Conservation (phyloP, 2,888 invertebrate genomes). For the Caenorhabditis afra region DNA sequence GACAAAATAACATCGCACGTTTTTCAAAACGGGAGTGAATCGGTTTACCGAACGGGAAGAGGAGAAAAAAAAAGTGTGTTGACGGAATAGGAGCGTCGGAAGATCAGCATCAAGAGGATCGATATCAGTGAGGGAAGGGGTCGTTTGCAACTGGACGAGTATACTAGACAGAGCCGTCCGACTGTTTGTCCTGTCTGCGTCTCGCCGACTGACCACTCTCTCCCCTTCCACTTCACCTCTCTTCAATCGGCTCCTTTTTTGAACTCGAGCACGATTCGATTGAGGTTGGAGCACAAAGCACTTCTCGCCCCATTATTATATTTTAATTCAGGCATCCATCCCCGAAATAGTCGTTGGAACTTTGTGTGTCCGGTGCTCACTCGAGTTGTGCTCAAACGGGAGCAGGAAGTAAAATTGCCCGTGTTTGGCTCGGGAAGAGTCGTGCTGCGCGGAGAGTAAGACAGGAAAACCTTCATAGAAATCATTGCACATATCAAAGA, state of each 20-base stretch:
- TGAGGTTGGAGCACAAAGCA: neutral
- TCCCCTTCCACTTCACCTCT: neutral
- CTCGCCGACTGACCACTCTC: neutral
- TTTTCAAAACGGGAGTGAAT: neutral
- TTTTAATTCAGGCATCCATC: neutral
- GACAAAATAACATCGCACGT: neutral
- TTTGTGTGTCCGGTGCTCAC: neutral
- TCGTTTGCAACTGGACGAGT: neutral
- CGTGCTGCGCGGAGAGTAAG: neutral
- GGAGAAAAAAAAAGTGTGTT: neutral
- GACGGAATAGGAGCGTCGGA: neutral
- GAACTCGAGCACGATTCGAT: conserved; percentile 1
- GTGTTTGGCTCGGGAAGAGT: neutral
- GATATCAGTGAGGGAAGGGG: neutral
- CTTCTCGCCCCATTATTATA: neutral
- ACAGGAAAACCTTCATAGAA: conserved; percentile 7
- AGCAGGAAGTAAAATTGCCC: neutral
- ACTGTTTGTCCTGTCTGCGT: neutral
- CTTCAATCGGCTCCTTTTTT: conserved; percentile 3
- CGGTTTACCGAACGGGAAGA: neutral
- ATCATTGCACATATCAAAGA: conserved; percentile 1
- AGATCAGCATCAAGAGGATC: neutral
- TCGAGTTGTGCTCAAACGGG: conserved; percentile 1
- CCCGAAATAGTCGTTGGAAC: neutral
- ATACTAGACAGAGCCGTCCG: neutral